These are phyloP conservation scores for Melanitta fusca DNA, from an alignment of 2,797 vertebrate species.

Conservation along the genomic window DNA sequence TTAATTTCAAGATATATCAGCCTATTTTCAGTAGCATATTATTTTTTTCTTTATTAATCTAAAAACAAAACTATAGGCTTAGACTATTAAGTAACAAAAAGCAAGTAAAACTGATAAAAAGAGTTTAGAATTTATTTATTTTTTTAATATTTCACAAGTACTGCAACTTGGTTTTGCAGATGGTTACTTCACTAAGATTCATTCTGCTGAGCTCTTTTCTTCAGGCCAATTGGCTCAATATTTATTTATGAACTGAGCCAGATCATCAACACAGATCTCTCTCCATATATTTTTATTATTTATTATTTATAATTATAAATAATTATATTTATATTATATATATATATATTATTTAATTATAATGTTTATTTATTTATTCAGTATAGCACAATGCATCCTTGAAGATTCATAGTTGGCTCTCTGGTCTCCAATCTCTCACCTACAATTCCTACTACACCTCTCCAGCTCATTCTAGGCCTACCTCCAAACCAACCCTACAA, in stretches of 20 bases:
- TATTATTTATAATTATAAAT: no score
- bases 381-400: background rate
- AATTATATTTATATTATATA: no score
- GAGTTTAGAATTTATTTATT: background rate
- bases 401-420: background rate
- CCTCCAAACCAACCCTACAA: background rate
- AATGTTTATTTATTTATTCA: no score
- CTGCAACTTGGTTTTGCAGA: background rate
- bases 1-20: background rate
- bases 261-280: background rate
- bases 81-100: background rate
- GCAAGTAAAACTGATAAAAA: background rate
- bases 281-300: no score
- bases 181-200: background rate
- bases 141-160: background rate
- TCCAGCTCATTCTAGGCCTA: background rate
- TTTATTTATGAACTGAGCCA: background rate
- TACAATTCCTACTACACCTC: background rate
- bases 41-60: background rate
- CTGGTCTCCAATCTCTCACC: background rate
- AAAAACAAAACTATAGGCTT: background rate
- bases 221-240: background rate
- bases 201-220: background rate
- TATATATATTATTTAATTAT: no score
- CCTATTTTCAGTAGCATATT: accelerated